These are phyloP conservation scores for Parotocinclus haroldoi DNA, from an alignment of 2,797 vertebrate genomes.

Conservation along the genomic window DNA sequence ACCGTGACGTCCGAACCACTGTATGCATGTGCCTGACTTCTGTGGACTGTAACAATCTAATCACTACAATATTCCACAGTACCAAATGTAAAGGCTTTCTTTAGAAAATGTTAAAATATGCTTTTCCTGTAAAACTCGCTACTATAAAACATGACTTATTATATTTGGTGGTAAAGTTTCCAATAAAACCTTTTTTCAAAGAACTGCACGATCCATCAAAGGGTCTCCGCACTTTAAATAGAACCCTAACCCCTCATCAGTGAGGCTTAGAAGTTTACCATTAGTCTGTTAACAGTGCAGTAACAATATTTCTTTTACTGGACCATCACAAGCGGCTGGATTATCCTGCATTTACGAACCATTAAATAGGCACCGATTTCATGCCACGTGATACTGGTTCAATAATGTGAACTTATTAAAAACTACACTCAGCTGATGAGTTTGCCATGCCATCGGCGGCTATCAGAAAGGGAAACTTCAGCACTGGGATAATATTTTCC, in stretches of 20 bases:
- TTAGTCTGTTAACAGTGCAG: not conserved
- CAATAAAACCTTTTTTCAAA: no score
- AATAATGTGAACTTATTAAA: not conserved
- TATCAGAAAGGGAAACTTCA: not conserved
- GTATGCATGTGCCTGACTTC: no score
- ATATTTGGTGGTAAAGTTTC: no score
- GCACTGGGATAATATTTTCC: not conserved
- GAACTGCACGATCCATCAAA: no score
- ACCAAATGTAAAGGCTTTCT: no score
- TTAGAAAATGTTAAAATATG: not conserved
- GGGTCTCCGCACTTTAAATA: not conserved
- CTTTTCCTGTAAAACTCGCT: not conserved
- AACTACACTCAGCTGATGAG: not conserved
- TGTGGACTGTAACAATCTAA: no score
- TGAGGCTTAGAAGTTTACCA: not conserved
- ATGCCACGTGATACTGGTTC: not conserved
- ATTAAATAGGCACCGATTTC: conserved; percentile 23
- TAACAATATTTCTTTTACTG: not conserved
- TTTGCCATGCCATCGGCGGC: not conserved
- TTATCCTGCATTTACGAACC: conserved; percentile 5
- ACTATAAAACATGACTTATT: not conserved
- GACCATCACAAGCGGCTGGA: not conserved
- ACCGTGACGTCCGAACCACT: no score
- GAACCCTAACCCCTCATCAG: not conserved
- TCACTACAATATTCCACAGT: no score